Evolutionary conservation across 2,888 invertebrate species (phyloP), one percentile per base, ranked within the genome.

Genomic region (Tricholauxania praeusta): DNA sequence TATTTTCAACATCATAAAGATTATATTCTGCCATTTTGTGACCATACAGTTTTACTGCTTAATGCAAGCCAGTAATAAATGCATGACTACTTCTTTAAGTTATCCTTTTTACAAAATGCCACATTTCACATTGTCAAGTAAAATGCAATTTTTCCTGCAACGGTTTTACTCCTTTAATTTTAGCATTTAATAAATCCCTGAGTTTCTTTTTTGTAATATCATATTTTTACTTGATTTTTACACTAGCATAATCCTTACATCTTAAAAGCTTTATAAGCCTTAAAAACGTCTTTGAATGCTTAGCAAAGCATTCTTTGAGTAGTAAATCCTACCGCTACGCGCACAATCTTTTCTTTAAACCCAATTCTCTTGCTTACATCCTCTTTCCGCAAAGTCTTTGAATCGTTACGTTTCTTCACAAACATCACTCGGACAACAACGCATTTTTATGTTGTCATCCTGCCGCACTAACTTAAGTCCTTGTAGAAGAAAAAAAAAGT

Each of bases 341-440:
- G 39, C 10, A 3, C 28, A 39, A 10, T 39, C 39, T 39, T 10
- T 39, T 39, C 39, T 39, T 39, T 39, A 39, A 39, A 39, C 10
- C 39, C 5, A 39, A 39, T 39, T 39, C 10, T 39, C 39, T 39
- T 7, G 10, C 10, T 39, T 39, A 4, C 2, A 39, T 10, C 39
- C 55, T 6, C 5, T 4, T n/a, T 12, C 17, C 5, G 55, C n/a
- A 55, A 55, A 17, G 55, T 17, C 55, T 19, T 55, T 55, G 55
- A 55, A 15, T 55, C 17, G 14, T 17, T 19, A 55, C 55, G 55
- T 19, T 19, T 55, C 55, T 22, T 17, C 6, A 22, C 55, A 19
- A 22, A 17, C 55, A 19, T 55, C 55, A 55, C 55, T 55, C 55
- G 55, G 55, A 19, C 55, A 55, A 55, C n/a, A 55, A 12, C 55